Conservation (phyloP, 2,113 vertebrate species). For the Notiomystis cincta region DNA sequence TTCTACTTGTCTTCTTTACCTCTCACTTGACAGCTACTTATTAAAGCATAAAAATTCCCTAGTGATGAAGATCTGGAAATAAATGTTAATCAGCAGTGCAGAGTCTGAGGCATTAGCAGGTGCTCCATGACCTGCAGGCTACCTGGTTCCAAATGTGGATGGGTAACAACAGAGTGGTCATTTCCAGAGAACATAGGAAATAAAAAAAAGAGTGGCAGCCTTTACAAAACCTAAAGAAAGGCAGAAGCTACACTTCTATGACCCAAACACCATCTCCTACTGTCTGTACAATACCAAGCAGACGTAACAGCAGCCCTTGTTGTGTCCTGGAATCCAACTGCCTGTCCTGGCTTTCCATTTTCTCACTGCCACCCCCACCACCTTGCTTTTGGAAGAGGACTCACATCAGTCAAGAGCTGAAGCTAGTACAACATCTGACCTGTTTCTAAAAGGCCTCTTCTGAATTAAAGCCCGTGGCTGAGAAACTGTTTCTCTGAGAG, state of each 20-base stretch:
- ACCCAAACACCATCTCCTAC: background rate
- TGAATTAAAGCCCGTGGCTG: accelerated
- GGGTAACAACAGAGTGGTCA: background rate
- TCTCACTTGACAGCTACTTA: background rate
- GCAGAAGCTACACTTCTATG: background rate
- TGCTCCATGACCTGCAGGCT: background rate
- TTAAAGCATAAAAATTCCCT: accelerated
- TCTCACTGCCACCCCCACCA: background rate
- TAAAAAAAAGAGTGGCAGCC: background rate
- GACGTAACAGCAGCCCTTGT: background rate
- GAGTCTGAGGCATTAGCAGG: background rate
- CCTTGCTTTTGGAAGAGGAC: background rate
- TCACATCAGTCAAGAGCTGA: background rate
- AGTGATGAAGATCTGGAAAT: background rate
- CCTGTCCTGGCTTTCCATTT: background rate
- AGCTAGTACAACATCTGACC: background rate
- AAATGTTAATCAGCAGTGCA: background rate
- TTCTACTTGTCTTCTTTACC: background rate
- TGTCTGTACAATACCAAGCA: background rate
- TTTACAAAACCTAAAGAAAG: background rate
- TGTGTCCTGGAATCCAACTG: background rate
- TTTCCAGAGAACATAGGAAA: background rate
- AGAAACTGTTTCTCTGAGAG: background rate
- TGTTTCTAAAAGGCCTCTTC: background rate
- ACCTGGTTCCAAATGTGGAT: background rate